Evolutionary conservation across 2,113 vertebrate species (phyloP).

Genomic region (Verasper variegatus): DNA sequence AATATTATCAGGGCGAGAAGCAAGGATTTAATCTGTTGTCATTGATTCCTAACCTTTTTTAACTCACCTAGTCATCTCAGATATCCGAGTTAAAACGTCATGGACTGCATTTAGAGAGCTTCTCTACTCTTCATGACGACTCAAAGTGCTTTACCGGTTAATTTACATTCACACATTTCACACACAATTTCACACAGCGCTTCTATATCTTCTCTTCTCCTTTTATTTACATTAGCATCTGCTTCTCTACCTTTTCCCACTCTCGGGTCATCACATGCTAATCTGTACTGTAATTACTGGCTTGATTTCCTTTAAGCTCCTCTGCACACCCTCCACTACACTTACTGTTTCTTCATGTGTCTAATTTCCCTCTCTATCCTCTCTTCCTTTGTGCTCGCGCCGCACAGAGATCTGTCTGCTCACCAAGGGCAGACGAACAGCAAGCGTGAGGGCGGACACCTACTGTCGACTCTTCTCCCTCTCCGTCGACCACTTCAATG

Average conservation of each 20-base stretch:
- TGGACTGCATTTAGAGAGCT: background rate
- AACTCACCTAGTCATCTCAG: no score
- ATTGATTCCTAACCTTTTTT: no score
- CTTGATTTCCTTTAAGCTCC: conserved; percentile 18
- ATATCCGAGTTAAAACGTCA: background rate
- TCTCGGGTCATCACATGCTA: conserved; percentile 60
- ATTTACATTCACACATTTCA: background rate
- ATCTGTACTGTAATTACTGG: conserved; percentile 43
- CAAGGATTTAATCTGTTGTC: background rate
- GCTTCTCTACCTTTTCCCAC: conserved; percentile 10
- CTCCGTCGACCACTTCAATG: conserved; percentile 98
- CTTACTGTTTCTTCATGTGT: conserved; percentile 13
- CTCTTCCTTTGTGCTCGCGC: conserved; percentile 2
- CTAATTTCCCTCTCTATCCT: background rate
- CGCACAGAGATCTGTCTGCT: conserved; percentile 94
- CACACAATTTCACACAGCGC: background rate
- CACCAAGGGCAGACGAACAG: conserved; percentile 96
- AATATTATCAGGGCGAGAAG: background rate
- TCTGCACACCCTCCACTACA: conserved; percentile 9
- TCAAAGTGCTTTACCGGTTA: background rate
- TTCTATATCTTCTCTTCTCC: background rate
- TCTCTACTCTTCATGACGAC: background rate
- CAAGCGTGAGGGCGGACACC: conserved; percentile 96
- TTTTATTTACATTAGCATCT: conserved; percentile 69
- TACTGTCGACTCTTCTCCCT: conserved; percentile 98